A percentile compares a stretch with the other conserved stretches of the same genome.
Evolutionary conservation across 2,113 vertebrate species (phyloP).

Genomic region (Cheirogaleus medius): DNA sequence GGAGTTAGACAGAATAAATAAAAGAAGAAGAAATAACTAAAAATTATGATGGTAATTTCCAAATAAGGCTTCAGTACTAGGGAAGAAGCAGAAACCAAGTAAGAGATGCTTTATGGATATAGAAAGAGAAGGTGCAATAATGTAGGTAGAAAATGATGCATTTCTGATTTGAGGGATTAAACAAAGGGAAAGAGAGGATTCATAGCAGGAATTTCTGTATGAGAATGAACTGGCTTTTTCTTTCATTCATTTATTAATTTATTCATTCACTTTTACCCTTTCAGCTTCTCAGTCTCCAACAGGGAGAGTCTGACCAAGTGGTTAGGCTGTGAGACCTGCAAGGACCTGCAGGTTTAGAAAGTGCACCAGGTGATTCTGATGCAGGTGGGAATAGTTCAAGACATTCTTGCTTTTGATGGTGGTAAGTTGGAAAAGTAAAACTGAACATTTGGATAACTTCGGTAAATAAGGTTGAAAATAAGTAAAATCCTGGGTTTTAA

Average conservation of each 20-base stretch:
- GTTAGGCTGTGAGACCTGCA: background rate
- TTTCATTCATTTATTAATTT: too few relatives aligned
- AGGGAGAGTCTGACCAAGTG: background rate
- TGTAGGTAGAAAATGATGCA: background rate
- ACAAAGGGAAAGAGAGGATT: background rate
- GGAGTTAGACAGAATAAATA: background rate
- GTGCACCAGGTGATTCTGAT: background rate
- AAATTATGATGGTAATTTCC: background rate
- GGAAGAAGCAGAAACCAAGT: background rate
- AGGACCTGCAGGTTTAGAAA: background rate
- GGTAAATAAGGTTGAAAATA: background rate
- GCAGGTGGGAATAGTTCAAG: rapidly evolving
- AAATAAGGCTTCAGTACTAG: background rate
- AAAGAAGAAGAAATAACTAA: background rate
- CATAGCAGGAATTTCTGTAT: background rate
- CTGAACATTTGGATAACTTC: background rate
- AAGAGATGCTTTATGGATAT: background rate
- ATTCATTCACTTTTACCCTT: background rate
- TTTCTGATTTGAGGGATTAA: background rate
- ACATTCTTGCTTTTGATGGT: background rate
- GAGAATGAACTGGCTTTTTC: background rate
- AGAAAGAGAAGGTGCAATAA: background rate
- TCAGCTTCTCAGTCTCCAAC: too few relatives aligned
- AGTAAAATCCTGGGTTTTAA: background rate
- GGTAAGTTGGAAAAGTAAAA: background rate